A percentile compares a stretch with the other conserved stretches of the same genome.
phyloP scores from a whole-genome alignment of 2,113 vertebrate genomes.

The Verasper variegatus region DNA sequence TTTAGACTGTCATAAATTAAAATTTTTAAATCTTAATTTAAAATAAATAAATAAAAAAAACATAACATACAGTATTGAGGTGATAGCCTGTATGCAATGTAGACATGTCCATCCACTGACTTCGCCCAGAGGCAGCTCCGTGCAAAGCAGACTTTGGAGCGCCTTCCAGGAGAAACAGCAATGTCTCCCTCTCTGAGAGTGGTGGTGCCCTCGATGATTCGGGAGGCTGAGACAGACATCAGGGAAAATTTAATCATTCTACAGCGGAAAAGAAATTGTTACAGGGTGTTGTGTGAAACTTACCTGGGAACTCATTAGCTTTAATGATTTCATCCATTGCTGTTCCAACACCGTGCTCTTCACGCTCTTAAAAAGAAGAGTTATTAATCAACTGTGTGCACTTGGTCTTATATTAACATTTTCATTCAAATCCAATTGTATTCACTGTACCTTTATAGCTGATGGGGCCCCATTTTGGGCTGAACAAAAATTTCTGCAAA shows the following conservation, averaged over 20 bases:
- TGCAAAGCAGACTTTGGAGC: constrained; percentile 76
- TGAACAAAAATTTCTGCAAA: constrained; percentile 70
- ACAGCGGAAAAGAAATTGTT: background rate
- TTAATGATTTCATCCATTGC: constrained; percentile 83
- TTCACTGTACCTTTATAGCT: constrained; percentile 67
- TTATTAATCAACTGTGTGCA: constrained; percentile 1
- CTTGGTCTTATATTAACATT: background rate
- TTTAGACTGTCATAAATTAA: background rate
- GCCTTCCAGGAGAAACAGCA: constrained; percentile 71
- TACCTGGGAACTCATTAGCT: constrained; percentile 77
- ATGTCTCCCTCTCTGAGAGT: constrained; percentile 79
- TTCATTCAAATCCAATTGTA: background rate
- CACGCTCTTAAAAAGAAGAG: constrained; percentile 51
- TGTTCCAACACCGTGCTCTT: constrained; percentile 50
- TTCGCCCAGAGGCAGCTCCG: constrained; percentile 80
- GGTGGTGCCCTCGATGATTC: constrained; percentile 61
- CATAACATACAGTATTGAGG: constrained; percentile 70
- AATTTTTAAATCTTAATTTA: background rate
- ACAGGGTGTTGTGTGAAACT: constrained; percentile 1
- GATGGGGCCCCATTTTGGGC: constrained; percentile 59
- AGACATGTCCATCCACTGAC: constrained; percentile 80
- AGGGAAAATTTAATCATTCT: background rate
- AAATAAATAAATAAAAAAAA: background rate
- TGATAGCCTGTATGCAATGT: constrained; percentile 73
- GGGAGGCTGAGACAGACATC: constrained; percentile 50